phyloP scores from a whole-genome alignment of 1,140 invertebrate species.

The Trichonephila clavipes region DNA sequence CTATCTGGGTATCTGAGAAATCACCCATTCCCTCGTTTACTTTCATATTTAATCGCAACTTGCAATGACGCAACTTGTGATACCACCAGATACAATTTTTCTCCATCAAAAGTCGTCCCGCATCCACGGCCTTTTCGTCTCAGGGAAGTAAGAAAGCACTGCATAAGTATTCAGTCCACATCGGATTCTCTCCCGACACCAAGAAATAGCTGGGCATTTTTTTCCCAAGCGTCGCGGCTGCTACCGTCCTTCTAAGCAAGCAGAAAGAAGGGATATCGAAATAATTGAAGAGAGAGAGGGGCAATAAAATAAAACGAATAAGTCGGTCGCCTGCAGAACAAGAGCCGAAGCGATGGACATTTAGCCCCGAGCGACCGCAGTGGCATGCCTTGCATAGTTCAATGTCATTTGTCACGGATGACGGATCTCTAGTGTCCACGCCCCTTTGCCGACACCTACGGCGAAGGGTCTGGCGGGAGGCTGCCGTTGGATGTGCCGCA shows the following conservation, averaged over 20 bases:
- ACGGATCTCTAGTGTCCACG: not conserved
- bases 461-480: not conserved
- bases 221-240: not conserved
- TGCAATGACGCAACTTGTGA: not conserved
- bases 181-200: not conserved
- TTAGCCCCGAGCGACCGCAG: not conserved
- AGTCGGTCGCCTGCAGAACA: not conserved
- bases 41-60: not conserved
- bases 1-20: too few species aligned
- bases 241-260: not conserved
- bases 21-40: not conserved
- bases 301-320: not conserved
- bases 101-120: not conserved
- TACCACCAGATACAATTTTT: not conserved
- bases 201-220: not conserved
- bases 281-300: constrained; percentile 1
- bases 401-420: constrained; percentile 61
- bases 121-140: not conserved
- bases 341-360: not conserved
- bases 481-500: not conserved
- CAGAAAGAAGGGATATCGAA: not conserved
- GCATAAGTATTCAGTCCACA: not conserved
- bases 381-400: constrained; percentile 56
- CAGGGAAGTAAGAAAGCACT: not conserved
- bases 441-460: constrained; percentile 29